Percentiles rank a stretch among this genome's conserved stretches.
Conservation (phyloP, 2,113 vertebrate genomes). For the Caloenas nicobarica region DNA sequence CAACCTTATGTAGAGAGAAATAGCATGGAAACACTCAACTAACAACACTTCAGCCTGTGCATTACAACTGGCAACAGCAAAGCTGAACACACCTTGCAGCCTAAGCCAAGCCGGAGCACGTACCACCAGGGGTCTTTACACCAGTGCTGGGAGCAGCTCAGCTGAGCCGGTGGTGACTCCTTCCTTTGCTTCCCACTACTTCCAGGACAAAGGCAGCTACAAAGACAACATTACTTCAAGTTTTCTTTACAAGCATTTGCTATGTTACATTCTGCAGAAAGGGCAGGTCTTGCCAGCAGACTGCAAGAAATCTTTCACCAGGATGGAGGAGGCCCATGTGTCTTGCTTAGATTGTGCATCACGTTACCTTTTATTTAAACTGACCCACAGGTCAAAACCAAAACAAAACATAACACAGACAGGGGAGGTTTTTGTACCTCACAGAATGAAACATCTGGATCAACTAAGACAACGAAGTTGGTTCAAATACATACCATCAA, state of each 20-base stretch:
- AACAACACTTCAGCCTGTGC: neutral
- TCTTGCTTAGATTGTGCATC: neutral
- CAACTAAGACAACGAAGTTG: neutral
- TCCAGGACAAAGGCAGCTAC: neutral
- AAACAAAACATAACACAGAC: neutral
- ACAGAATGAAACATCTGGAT: neutral
- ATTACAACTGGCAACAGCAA: neutral
- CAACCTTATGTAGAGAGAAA: neutral
- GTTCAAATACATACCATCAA: neutral
- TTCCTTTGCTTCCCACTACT: neutral
- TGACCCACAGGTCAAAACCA: neutral
- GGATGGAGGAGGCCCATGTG: neutral
- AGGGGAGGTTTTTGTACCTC: neutral
- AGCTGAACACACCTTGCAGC: neutral
- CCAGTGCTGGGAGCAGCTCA: accelerated
- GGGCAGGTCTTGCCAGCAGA: neutral
- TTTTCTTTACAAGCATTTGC: neutral
- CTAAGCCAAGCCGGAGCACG: accelerated
- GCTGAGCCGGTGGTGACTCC: neutral
- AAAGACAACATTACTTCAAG: neutral
- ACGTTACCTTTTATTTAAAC: neutral
- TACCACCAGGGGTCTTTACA: neutral
- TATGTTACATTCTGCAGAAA: neutral
- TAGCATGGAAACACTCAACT: neutral
- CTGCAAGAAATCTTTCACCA: neutral